Conservation (phyloP, 2,797 vertebrate genomes). For the Acanthurus lineatus region DNA sequence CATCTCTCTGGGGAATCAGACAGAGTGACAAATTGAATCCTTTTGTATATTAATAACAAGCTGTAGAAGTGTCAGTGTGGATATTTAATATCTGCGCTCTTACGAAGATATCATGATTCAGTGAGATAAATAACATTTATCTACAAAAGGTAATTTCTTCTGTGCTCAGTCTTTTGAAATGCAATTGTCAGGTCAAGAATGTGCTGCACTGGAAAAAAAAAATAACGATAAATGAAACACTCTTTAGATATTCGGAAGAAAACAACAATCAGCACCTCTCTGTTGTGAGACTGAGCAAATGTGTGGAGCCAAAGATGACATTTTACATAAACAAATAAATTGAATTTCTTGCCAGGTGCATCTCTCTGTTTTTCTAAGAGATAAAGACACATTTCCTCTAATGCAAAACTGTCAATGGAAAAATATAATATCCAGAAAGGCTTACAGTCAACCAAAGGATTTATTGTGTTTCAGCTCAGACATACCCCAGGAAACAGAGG, state of each 20-base stretch:
- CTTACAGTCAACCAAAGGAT: constrained; percentile 38
- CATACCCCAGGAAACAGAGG: constrained; percentile 9
- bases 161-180: constrained; percentile 49
- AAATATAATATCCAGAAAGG: constrained; percentile 58
- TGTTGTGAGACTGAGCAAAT: constrained; percentile 50
- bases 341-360: constrained; percentile 55
- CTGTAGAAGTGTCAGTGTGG: neutral
- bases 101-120: constrained; percentile 28
- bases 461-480: constrained; percentile 42
- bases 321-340: constrained; percentile 78
- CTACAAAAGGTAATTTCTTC: constrained; percentile 43
- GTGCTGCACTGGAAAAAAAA: constrained; percentile 39
- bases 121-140: constrained; percentile 41
- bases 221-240: constrained; percentile 26
- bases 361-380: constrained; percentile 46
- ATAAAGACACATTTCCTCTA: constrained; percentile 54
- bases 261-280: constrained; percentile 47
- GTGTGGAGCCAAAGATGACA: constrained; percentile 60
- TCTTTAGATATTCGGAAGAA: constrained; percentile 60
- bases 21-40: constrained; percentile 14
- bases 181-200: constrained; percentile 44
- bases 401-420: constrained; percentile 71
- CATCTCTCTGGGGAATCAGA: constrained; percentile 32
- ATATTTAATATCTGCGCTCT: constrained; percentile 23
- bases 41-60: constrained; percentile 33